Conservation (phyloP, 1,140 invertebrate species). For the Wasmannia auropunctata region DNA sequence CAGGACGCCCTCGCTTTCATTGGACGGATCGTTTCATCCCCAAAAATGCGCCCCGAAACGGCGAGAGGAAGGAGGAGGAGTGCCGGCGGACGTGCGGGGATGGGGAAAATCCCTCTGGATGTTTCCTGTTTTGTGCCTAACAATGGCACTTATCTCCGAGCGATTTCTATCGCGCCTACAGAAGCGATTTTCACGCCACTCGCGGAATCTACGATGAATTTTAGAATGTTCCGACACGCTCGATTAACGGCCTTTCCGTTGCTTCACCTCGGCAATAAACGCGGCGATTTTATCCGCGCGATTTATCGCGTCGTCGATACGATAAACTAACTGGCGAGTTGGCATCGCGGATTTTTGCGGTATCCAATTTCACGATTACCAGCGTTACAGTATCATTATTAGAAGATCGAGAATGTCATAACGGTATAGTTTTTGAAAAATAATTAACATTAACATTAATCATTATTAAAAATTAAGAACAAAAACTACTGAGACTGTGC, state of each 20-base stretch:
- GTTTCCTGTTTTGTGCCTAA: slow-evolving; percentile 52
- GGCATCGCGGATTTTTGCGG: not conserved
- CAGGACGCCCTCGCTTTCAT: slow-evolving; percentile 35
- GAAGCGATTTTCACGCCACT: not conserved
- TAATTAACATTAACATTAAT: too few relatives aligned
- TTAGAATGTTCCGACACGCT: slow-evolving; percentile 1
- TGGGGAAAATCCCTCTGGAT: not conserved
- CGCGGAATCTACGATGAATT: slow-evolving; percentile 14
- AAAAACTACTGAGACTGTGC: not conserved
- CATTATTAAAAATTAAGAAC: not conserved
- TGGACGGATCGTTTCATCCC: slow-evolving; percentile 37
- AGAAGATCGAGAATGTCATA: not conserved
- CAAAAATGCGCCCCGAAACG: slow-evolving; percentile 42
- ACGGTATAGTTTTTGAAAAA: not conserved
- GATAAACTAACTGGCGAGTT: not conserved
- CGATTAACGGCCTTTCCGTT: slow-evolving; percentile 8
- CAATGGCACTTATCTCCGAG: slow-evolving; percentile 36
- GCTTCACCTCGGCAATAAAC: not conserved
- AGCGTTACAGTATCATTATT: not conserved
- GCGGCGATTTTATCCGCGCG: not conserved
- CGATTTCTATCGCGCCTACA: slow-evolving; percentile 1
- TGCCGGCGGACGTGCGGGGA: not conserved
- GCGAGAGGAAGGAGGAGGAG: not conserved
- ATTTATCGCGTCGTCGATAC: not conserved
- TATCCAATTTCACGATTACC: not conserved